Base-by-base conservation (phyloP, 2,797 vertebrate species). In the Neosalanx taihuensis region DNA sequence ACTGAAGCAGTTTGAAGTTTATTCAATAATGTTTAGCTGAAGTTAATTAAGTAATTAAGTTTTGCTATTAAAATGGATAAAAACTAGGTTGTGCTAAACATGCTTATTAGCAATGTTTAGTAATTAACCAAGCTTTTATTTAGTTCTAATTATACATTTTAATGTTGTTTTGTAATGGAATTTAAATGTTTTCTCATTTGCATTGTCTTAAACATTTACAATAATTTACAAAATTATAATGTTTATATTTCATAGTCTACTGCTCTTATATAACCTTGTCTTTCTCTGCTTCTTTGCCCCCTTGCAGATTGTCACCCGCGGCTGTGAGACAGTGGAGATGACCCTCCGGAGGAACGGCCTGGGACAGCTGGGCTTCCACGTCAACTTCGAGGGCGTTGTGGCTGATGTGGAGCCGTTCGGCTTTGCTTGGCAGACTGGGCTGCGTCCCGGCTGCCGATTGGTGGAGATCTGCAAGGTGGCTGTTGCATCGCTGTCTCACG, bases 381-480 rank as follows among this genome's bases (percentile, higher is more conserved):
- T 95, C 76, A 95, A 95, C 79, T 95, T 94, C 68, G 94, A 95
- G 83, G 94, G 94, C 1, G 94, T 95, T 2, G 94, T 95, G 20
- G 94, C 94, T 0, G 94, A 95, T 0, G 94, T 95, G 75, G 94
- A 95, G 71, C 94, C 94, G 1, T 95, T 94, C 9, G 94, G 94
- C 57, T 94, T 94, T 61, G 94, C 94, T 10, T 95, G 94, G 94
- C 94, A 95, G 80, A 93, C 94, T 0, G 94, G 94, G 33, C 89
- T 95, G 0, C 89, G 93, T 46, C 94, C 95, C 30, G 93, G 94
- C 46, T 94, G 94, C 80, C 94, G 94, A 15, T 87, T 95, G 0
- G 92, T 95, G 30, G 94, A 95, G 82, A 94, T 95, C 78, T 95
- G 94, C 80, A 93, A 92, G 79, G 94, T 95, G 69, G 92, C 93